These are phyloP conservation scores for Drosophila hamatofila DNA, from an alignment of 2,888 invertebrate genomes.

Conservation along the genomic window DNA sequence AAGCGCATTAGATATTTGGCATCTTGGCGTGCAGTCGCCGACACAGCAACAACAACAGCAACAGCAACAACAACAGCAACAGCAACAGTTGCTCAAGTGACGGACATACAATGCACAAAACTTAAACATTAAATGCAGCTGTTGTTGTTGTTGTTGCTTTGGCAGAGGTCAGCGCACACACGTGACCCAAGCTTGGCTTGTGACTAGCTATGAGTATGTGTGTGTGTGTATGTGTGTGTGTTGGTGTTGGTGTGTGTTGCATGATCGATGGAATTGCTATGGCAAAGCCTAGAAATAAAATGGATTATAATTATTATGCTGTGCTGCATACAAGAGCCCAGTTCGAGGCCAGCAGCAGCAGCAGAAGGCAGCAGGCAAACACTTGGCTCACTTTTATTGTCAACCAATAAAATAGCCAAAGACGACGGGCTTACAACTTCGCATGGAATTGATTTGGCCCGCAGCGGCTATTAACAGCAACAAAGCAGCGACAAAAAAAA, in stretches of 20 bases:
- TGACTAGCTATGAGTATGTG: background rate
- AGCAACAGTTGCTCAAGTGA: conserved; percentile 53
- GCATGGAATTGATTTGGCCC: conserved; percentile 78
- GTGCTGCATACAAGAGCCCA: conserved; percentile 30
- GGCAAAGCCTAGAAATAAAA: conserved; percentile 69
- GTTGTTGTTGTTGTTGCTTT: conserved; percentile 36
- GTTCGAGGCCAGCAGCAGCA: conserved; percentile 7
- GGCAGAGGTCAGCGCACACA: conserved; percentile 81
- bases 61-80: conserved; percentile 31
- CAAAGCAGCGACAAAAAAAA: conserved; percentile 56
- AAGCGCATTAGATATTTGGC: conserved; percentile 79
- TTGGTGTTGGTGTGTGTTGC: conserved; percentile 23
- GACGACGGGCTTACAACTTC: conserved; percentile 61
- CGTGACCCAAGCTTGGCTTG: conserved; percentile 67
- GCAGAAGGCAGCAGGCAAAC: conserved; percentile 13
- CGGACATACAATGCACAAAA: conserved; percentile 72
- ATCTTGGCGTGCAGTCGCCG: conserved; percentile 65
- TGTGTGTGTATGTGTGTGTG: background rate
- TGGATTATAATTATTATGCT: conserved; percentile 78
- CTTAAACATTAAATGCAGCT: conserved; percentile 35
- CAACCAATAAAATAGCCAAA: conserved; percentile 75
- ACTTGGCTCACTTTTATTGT: conserved; percentile 76
- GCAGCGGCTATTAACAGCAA: conserved; percentile 74
- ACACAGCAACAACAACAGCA: conserved; percentile 28
- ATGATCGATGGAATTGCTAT: conserved; percentile 76